A percentile compares a stretch with the other conserved stretches of the same genome.
Evolutionary conservation across 2,113 vertebrate species (phyloP).

Genomic region (Indri indri): DNA sequence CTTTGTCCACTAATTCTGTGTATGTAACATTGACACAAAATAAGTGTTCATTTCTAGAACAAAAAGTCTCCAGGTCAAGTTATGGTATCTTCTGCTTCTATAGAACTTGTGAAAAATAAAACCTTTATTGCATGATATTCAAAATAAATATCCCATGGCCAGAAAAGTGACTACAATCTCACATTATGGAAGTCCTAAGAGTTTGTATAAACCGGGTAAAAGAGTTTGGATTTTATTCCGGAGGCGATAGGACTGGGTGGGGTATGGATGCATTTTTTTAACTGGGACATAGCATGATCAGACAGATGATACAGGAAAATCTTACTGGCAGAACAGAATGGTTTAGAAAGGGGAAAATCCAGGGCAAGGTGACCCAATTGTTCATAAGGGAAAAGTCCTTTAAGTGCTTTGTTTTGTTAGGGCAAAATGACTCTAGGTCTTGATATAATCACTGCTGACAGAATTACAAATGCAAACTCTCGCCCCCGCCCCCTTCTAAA

Average conservation of each 20-base stretch:
- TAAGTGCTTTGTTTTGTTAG: background rate
- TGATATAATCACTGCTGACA: background rate
- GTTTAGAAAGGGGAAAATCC: background rate
- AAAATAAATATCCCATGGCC: background rate
- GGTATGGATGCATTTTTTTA: background rate
- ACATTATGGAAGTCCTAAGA: background rate
- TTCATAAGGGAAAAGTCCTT: background rate
- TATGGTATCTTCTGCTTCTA: background rate
- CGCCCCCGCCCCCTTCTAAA: background rate
- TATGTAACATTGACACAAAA: background rate
- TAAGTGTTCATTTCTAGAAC: constrained; percentile 61
- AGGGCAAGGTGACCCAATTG: background rate
- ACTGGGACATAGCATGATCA: background rate
- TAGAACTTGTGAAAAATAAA: constrained; percentile 19
- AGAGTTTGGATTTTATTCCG: background rate
- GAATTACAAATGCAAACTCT: background rate
- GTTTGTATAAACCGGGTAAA: background rate
- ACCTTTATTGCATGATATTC: background rate
- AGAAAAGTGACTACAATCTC: background rate
- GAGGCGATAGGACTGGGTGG: background rate
- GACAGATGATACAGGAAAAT: background rate
- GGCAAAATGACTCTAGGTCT: background rate
- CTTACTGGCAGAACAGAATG: background rate
- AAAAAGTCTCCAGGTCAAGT: constrained; percentile 34
- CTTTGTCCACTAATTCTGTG: constrained; percentile 36